Percentiles rank a stretch among this genome's conserved stretches.
Conservation (phyloP, 2,113 vertebrate genomes). For the Xiphophorus couchianus region DNA sequence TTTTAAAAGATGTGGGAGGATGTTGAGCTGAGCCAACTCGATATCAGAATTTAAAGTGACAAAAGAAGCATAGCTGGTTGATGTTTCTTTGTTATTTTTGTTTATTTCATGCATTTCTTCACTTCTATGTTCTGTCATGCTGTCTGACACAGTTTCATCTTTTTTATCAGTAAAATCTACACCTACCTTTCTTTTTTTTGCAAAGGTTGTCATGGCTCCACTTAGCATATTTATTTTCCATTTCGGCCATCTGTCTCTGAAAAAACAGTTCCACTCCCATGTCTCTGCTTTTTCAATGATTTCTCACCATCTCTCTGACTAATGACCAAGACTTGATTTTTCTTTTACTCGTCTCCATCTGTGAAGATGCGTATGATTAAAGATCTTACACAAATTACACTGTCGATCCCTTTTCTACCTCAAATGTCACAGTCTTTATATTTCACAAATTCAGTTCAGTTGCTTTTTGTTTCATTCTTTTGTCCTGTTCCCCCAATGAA, state of each 20-base stretch:
- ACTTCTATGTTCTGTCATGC: constrained; percentile 3
- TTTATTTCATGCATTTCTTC: constrained; percentile 4
- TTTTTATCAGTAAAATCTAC: constrained; percentile 2
- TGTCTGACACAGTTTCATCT: constrained; percentile 2
- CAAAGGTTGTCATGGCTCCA: constrained; percentile 46
- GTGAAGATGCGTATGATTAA: constrained; percentile 56
- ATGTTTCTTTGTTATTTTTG: constrained; percentile 10
- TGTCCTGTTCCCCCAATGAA: no score
- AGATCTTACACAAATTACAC: constrained; percentile 55
- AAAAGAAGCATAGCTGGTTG: constrained; percentile 17
- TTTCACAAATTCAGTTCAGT: constrained; percentile 2
- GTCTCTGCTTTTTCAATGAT: constrained; percentile 31
- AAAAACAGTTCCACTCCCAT: constrained; percentile 48
- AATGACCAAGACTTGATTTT: constrained; percentile 52
- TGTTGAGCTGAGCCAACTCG: neutral
- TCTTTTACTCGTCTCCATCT: constrained; percentile 59
- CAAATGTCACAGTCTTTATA: constrained; percentile 14
- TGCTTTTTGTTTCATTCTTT: neutral
- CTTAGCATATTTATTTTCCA: constrained; percentile 63
- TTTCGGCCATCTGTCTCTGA: constrained; percentile 70
- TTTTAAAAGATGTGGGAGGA: neutral
- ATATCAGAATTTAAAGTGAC: neutral
- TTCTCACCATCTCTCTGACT: constrained; percentile 52
- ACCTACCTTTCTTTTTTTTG: constrained; percentile 29
- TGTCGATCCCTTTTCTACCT: constrained; percentile 16